Evolutionary conservation across 2,888 invertebrate genomes (phyloP).

Genomic region (Eurytoma adleriae): DNA sequence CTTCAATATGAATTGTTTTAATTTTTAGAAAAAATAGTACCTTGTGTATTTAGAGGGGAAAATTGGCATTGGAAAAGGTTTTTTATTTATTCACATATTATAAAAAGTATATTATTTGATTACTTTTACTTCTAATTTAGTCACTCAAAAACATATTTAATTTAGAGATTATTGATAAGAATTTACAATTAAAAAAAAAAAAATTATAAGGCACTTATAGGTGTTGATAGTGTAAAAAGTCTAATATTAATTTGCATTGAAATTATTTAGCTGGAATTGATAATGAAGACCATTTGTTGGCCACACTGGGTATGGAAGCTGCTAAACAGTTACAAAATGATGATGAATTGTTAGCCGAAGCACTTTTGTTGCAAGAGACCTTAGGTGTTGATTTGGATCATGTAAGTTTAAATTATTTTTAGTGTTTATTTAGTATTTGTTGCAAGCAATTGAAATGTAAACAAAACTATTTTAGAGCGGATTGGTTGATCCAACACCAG

Average conservation of each 20-base stretch:
- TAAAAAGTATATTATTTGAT: too few species aligned
- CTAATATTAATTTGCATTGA: neutral
- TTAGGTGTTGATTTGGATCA: constrained; percentile 64
- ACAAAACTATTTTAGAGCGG: constrained; percentile 60
- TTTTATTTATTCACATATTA: too few species aligned
- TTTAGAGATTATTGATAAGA: constrained; percentile 11
- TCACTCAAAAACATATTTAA: neutral
- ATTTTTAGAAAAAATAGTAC: too few species aligned
- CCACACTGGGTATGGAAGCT: constrained; percentile 73
- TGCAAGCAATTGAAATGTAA: neutral
- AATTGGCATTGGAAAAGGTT: too few species aligned
- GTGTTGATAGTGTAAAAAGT: too few species aligned
- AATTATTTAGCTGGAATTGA: constrained; percentile 68
- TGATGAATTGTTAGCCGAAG: constrained; percentile 72
- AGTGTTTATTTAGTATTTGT: neutral
- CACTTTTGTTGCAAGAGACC: constrained; percentile 72
- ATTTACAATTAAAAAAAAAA: neutral
- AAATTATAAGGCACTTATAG: too few species aligned
- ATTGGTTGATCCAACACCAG: constrained; percentile 61
- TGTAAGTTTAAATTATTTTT: constrained; percentile 33
- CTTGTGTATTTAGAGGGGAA: too few species aligned
- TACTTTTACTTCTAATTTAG: too few species aligned
- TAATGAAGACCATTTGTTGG: constrained; percentile 72
- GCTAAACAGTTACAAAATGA: constrained; percentile 68
- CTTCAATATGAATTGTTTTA: too few species aligned